Conservation (phyloP, 1,140 invertebrate genomes). For the Cyclina sinensis region DNA sequence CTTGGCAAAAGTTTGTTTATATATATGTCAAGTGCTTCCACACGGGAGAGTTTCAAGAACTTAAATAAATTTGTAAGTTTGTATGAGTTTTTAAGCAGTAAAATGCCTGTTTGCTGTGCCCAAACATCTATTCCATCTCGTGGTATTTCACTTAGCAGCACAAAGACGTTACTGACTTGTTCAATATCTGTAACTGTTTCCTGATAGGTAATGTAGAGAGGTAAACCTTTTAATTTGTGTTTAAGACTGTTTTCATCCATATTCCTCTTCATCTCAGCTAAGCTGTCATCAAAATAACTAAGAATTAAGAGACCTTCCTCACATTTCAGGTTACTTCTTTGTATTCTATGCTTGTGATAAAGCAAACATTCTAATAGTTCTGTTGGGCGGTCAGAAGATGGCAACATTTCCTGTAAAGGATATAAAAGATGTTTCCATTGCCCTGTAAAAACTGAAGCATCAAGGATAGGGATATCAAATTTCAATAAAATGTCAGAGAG, state of each 20-base stretch:
- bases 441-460: background rate
- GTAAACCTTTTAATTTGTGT: background rate
- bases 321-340: no score
- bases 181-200: background rate
- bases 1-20: background rate
- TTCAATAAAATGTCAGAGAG: background rate
- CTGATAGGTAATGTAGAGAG: background rate
- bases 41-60: background rate
- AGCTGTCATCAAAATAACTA: background rate
- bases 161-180: background rate
- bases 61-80: background rate
- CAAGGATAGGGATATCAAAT: background rate
- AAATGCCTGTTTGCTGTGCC: background rate
- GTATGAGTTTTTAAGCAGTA: background rate
- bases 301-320: background rate
- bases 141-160: conserved; percentile 6
- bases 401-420: background rate
- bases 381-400: background rate
- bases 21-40: background rate
- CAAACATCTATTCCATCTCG: background rate
- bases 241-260: background rate
- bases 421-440: no score
- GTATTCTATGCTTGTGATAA: background rate
- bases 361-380: background rate
- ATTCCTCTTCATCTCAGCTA: background rate